Percentiles rank a stretch among this genome's conserved stretches.
phyloP scores from a whole-genome alignment of 2,888 invertebrate genomes.

The Drosophila bunnanda region DNA sequence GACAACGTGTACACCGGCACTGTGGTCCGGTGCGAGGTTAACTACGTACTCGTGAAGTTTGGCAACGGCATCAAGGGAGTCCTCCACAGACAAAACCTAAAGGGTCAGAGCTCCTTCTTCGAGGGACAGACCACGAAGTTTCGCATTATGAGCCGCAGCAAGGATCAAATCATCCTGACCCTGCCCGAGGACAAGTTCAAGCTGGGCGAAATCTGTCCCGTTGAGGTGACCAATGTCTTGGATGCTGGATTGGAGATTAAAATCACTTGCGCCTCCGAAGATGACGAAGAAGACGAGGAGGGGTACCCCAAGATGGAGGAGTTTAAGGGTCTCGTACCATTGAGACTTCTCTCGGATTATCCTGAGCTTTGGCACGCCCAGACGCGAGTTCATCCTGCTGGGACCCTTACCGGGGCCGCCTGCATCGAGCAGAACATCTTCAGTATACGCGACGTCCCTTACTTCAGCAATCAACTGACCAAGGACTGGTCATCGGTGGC shows the following conservation, averaged over 20 bases:
- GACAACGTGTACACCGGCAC: conserved; percentile 84
- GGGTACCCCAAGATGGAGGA: conserved; percentile 56
- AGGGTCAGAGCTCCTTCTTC: conserved; percentile 64
- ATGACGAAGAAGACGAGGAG: conserved; percentile 41
- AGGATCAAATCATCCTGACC: conserved; percentile 75
- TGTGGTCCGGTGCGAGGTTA: conserved; percentile 77
- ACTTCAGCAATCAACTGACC: conserved; percentile 73
- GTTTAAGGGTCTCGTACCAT: conserved; percentile 83
- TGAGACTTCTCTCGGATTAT: conserved; percentile 81
- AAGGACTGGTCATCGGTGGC: conserved; percentile 77
- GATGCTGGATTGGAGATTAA: conserved; percentile 84
- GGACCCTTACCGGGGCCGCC: conserved; percentile 70
- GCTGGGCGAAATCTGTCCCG: conserved; percentile 81
- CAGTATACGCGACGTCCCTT: conserved; percentile 82
- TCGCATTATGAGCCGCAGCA: conserved; percentile 69
- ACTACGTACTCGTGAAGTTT: conserved; percentile 82
- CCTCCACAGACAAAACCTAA: conserved; percentile 75
- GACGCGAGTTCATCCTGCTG: conserved; percentile 66
- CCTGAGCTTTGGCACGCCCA: conserved; percentile 80
- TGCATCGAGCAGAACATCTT: conserved; percentile 82
- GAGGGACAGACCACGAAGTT: conserved; percentile 83
- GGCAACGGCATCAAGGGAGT: conserved; percentile 84
- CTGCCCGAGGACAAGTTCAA: conserved; percentile 78
- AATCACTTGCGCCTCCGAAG: conserved; percentile 61
- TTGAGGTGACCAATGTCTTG: conserved; percentile 73